phyloP scores from a whole-genome alignment of 2,797 vertebrate genomes.

The Cercopithecus mitis region DNA sequence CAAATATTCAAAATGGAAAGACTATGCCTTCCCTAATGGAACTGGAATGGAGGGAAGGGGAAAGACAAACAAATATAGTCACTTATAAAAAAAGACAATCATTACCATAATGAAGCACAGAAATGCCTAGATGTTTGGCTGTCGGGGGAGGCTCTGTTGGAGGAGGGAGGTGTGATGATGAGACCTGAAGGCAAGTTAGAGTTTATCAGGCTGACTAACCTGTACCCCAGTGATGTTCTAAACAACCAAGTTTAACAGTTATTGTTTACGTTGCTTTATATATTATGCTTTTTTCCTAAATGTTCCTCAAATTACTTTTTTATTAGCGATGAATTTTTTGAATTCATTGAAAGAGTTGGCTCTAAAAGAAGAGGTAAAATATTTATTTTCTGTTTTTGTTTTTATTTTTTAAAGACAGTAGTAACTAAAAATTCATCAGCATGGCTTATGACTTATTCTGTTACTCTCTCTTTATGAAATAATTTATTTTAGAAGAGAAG shows the following conservation, averaged over 20 bases:
- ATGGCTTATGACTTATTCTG: background rate
- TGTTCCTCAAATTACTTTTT: background rate
- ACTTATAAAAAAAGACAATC: background rate
- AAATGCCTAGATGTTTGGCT: background rate
- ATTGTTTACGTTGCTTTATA: background rate
- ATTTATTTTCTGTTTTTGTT: background rate
- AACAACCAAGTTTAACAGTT: background rate
- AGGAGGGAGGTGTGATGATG: background rate
- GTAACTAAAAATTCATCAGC: background rate
- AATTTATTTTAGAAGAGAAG: constrained; percentile 44
- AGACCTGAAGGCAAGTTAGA: background rate
- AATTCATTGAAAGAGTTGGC: constrained; percentile 6
- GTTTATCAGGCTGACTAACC: background rate
- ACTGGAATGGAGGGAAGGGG: background rate
- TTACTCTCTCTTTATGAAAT: background rate
- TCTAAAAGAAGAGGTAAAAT: background rate
- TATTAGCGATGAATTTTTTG: background rate
- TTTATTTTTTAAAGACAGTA: constrained; percentile 4
- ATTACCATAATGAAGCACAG: background rate
- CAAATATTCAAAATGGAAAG: background rate
- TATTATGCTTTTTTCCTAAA: background rate
- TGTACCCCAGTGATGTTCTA: background rate
- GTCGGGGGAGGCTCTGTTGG: background rate
- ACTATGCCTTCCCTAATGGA: background rate
- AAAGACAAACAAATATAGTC: background rate